These are phyloP conservation scores for Sphaerophoria taeniata DNA, from an alignment of 2,888 invertebrate genomes.

Conservation along the genomic window DNA sequence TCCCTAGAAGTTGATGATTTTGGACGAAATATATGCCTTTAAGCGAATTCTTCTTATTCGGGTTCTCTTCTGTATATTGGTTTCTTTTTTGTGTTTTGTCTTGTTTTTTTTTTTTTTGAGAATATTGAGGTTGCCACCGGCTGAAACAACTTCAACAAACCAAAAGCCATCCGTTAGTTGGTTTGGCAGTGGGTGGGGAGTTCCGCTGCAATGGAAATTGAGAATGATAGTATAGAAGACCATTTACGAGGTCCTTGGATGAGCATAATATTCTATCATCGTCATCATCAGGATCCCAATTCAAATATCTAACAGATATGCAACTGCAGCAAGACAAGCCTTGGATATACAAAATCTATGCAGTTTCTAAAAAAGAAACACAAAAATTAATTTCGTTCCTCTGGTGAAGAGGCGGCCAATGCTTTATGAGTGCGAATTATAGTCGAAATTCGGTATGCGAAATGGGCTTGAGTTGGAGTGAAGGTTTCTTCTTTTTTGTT, in stretches of 20 bases:
- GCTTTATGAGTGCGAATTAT: conserved; percentile 60
- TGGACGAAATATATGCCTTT: conserved; percentile 72
- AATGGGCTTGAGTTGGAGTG: conserved; percentile 27
- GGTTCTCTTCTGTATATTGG: not conserved
- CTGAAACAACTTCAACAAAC: conserved; percentile 30
- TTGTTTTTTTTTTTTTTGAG: conserved; percentile 35
- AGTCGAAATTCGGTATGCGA: conserved; percentile 38
- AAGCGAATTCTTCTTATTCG: conserved; percentile 73
- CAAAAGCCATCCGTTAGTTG: not conserved
- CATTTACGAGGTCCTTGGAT: conserved; percentile 71
- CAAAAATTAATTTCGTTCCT: conserved; percentile 49
- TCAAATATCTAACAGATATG: conserved; percentile 33
- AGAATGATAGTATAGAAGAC: conserved; percentile 40
- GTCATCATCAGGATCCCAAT: conserved; percentile 40
- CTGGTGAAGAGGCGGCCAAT: conserved; percentile 39
- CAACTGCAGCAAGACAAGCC: conserved; percentile 65
- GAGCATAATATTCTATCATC: conserved; percentile 73
- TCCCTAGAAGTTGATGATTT: conserved; percentile 49
- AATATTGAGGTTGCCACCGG: conserved; percentile 68
- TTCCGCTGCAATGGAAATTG: conserved; percentile 20
- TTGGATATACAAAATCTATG: conserved; percentile 42
- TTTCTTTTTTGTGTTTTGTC: not conserved
- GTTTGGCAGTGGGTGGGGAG: not conserved
- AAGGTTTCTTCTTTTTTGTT: conserved; percentile 25
- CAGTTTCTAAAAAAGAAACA: conserved; percentile 49